Evolutionary conservation across 2,888 invertebrate species (phyloP).

Genomic region (Oxyscelio sp.): DNA sequence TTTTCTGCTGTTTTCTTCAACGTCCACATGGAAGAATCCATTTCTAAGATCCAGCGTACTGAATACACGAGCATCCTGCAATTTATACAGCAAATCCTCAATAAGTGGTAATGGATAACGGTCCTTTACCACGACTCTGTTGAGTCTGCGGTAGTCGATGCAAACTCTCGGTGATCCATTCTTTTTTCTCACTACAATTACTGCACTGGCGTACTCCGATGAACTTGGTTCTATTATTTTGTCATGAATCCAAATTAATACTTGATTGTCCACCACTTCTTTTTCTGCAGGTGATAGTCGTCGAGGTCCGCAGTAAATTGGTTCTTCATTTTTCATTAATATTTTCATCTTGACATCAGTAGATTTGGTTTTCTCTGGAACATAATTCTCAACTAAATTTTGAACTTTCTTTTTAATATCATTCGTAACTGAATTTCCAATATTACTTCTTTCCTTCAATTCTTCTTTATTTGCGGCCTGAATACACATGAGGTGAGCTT

Average conservation of each 20-base stretch:
- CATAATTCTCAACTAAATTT: constrained; percentile 4
- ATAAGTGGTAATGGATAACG: constrained; percentile 73
- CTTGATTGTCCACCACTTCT: constrained; percentile 22
- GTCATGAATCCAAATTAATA: constrained; percentile 60
- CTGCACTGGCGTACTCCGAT: constrained; percentile 45
- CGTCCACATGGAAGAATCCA: constrained; percentile 70
- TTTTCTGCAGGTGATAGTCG: constrained; percentile 16
- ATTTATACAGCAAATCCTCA: constrained; percentile 68
- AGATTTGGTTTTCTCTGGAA: constrained; percentile 10
- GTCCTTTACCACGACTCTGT: constrained; percentile 72
- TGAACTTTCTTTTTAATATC: not conserved
- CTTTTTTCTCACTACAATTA: constrained; percentile 73
- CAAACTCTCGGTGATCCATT: constrained; percentile 70
- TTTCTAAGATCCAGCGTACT: constrained; percentile 76
- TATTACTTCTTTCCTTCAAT: not conserved
- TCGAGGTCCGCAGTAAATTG: constrained; percentile 13
- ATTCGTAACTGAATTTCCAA: not conserved
- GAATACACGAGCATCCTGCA: constrained; percentile 45
- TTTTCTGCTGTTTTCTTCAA: constrained; percentile 57
- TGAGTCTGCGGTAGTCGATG: constrained; percentile 73
- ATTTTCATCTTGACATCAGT: constrained; percentile 17
- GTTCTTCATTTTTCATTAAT: constrained; percentile 9
- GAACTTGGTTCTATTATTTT: too few species aligned
- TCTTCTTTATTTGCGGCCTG: not conserved
- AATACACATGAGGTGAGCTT: too few species aligned